Percentiles rank a stretch among this genome's conserved stretches.
phyloP scores from a whole-genome alignment of 1,140 invertebrate species.

The Aphelinus atriplicis region DNA sequence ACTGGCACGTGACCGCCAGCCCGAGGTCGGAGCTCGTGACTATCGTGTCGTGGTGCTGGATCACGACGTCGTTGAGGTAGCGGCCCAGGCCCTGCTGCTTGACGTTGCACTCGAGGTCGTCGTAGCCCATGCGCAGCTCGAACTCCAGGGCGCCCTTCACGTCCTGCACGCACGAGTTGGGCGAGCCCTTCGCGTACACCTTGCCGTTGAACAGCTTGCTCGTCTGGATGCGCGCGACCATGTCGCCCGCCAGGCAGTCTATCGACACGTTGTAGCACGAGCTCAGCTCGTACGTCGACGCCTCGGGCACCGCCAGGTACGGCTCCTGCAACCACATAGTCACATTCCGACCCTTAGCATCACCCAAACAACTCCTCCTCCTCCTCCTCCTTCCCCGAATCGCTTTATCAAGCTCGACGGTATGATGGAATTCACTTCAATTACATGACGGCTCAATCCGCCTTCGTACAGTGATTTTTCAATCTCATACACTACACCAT shows the following conservation, averaged over 20 bases:
- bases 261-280: slow-evolving; percentile 96
- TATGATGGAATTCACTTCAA: too few species aligned
- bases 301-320: slow-evolving; percentile 88
- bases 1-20: slow-evolving; percentile 90
- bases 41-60: slow-evolving; percentile 94
- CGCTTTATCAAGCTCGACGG: too few species aligned
- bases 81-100: slow-evolving; percentile 84
- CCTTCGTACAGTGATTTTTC: too few species aligned
- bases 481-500: too few species aligned
- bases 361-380: too few species aligned
- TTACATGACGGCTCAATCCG: too few species aligned
- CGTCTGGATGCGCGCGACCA: slow-evolving; percentile 91
- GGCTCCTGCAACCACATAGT: slow-evolving; percentile 74
- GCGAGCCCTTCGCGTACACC: slow-evolving; percentile 92
- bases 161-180: slow-evolving; percentile 90
- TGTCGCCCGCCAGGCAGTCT: slow-evolving; percentile 89
- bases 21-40: slow-evolving; percentile 94
- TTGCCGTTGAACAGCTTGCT: slow-evolving; percentile 94
- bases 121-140: slow-evolving; percentile 89
- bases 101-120: slow-evolving; percentile 90
- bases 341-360: too few species aligned
- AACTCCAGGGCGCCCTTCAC: slow-evolving; percentile 86
- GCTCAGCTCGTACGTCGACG: slow-evolving; percentile 89
- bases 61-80: slow-evolving; percentile 89
- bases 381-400: too few species aligned